A percentile compares a stretch with the other conserved stretches of the same genome.
Evolutionary conservation across 2,888 invertebrate genomes (phyloP).

Genomic region (Ophonus ardosiacus): DNA sequence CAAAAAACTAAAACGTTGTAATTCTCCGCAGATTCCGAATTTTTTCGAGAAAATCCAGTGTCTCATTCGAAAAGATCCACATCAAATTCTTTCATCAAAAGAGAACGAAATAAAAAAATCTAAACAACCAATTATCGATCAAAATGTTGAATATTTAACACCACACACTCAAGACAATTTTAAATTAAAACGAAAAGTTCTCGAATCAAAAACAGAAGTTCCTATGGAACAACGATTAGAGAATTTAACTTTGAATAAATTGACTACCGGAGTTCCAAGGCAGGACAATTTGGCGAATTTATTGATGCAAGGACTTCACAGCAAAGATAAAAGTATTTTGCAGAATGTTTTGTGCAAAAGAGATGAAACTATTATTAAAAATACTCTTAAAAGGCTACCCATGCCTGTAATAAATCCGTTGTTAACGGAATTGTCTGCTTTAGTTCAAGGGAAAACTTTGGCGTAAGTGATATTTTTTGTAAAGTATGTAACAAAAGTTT

Average conservation of each 20-base stretch:
- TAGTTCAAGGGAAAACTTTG: constrained; percentile 83
- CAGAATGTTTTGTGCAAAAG: constrained; percentile 84
- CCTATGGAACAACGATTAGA: constrained; percentile 91
- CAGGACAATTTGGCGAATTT: constrained; percentile 88
- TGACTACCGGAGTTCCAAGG: constrained; percentile 78
- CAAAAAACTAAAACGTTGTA: no score
- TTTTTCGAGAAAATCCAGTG: constrained; percentile 75
- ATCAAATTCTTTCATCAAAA: constrained; percentile 71
- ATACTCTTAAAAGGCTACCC: constrained; percentile 87
- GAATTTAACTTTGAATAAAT: constrained; percentile 84
- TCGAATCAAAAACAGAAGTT: constrained; percentile 77
- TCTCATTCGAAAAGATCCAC: constrained; percentile 75
- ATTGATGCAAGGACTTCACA: constrained; percentile 90
- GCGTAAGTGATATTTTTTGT: constrained; percentile 77
- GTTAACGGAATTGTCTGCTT: constrained; percentile 83
- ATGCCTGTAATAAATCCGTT: constrained; percentile 85
- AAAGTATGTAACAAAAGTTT: no score
- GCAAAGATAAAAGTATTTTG: constrained; percentile 87
- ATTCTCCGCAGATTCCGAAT: constrained; percentile 68
- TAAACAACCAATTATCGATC: constrained; percentile 74
- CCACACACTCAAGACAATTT: constrained; percentile 73
- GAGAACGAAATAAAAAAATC: constrained; percentile 74
- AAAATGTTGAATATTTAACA: constrained; percentile 77
- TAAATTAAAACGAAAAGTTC: constrained; percentile 62
- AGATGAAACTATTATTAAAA: constrained; percentile 82